A percentile compares a stretch with the other conserved stretches of the same genome.
These are phyloP conservation scores for Harpegnathos saltator DNA, from an alignment of 1,140 invertebrate species.

Conservation along the genomic window DNA sequence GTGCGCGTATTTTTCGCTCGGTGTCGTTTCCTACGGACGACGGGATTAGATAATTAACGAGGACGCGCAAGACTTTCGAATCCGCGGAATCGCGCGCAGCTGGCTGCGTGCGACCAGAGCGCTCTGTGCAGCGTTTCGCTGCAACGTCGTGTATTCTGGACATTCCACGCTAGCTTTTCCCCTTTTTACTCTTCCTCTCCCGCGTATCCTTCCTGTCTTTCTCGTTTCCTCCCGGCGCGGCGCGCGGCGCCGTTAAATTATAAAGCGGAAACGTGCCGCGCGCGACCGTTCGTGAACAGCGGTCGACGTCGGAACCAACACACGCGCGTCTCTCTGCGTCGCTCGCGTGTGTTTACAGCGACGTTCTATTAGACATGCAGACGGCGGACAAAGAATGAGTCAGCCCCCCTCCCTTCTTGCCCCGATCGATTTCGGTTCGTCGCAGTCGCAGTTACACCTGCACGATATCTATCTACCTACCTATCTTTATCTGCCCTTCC, in stretches of 20 bases:
- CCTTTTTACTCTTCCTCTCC: neutral
- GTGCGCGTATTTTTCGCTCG: neutral
- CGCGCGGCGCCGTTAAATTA: slow-evolving; percentile 49
- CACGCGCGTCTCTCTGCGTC: neutral
- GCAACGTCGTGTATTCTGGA: too few relatives aligned
- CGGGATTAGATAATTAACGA: too few relatives aligned
- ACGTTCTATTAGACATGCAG: slow-evolving; percentile 42
- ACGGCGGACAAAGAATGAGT: slow-evolving; percentile 58
- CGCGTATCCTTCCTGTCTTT: neutral
- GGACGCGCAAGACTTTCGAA: too few relatives aligned
- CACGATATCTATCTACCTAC: neutral
- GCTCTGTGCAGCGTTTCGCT: too few relatives aligned
- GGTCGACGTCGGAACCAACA: neutral
- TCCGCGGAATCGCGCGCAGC: too few relatives aligned
- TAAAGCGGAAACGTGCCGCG: slow-evolving; percentile 53
- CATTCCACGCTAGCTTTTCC: too few relatives aligned
- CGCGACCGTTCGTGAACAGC: neutral
- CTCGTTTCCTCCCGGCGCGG: neutral
- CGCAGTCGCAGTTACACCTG: slow-evolving; percentile 41
- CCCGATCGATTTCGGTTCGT: slow-evolving; percentile 62
- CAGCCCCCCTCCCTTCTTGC: too few relatives aligned
- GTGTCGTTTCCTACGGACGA: too few relatives aligned
- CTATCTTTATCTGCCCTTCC: neutral
- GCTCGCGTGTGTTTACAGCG: slow-evolving; percentile 27
- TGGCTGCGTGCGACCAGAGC: too few relatives aligned